Conservation (phyloP, 1,140 invertebrate genomes). For the Pseudomyrmex concolor region DNA sequence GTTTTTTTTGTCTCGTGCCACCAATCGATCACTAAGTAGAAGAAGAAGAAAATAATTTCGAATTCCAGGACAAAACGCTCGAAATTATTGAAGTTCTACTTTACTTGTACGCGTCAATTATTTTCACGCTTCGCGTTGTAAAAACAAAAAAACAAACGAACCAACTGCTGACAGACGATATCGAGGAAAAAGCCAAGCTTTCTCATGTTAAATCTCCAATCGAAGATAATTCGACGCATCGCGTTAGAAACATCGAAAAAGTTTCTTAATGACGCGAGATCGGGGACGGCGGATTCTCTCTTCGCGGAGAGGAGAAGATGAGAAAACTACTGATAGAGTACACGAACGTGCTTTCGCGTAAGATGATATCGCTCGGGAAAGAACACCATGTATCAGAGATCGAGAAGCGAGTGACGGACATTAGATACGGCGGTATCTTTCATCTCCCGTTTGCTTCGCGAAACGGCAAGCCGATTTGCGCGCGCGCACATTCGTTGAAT, state of each 20-base stretch:
- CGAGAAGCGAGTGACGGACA: conserved; percentile 28
- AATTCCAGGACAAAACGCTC: too few species aligned
- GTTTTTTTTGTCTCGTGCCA: too few species aligned
- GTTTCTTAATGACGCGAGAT: neutral
- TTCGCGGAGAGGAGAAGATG: conserved; percentile 8
- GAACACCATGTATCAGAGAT: conserved; percentile 48
- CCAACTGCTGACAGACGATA: neutral
- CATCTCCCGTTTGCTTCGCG: conserved; percentile 35
- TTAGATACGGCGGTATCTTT: conserved; percentile 47
- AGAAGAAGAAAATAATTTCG: too few species aligned
- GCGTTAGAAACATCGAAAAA: neutral
- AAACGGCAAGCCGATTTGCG: conserved; percentile 40
- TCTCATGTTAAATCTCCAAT: neutral
- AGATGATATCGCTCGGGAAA: conserved; percentile 52
- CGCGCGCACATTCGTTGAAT: conserved; percentile 11
- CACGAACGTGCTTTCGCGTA: conserved; percentile 3
- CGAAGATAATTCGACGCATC: neutral
- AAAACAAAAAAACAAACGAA: neutral
- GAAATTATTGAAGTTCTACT: too few species aligned
- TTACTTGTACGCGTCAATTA: too few species aligned
- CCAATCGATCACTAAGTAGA: too few species aligned
- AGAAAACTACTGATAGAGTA: conserved; percentile 39
- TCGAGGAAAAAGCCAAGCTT: neutral
- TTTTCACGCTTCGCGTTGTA: too few species aligned
- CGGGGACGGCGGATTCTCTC: conserved; percentile 11